Percentiles rank a stretch among this genome's conserved stretches.
Evolutionary conservation across 2,888 invertebrate species (phyloP).

Genomic region (Orchesellides sinensis): DNA sequence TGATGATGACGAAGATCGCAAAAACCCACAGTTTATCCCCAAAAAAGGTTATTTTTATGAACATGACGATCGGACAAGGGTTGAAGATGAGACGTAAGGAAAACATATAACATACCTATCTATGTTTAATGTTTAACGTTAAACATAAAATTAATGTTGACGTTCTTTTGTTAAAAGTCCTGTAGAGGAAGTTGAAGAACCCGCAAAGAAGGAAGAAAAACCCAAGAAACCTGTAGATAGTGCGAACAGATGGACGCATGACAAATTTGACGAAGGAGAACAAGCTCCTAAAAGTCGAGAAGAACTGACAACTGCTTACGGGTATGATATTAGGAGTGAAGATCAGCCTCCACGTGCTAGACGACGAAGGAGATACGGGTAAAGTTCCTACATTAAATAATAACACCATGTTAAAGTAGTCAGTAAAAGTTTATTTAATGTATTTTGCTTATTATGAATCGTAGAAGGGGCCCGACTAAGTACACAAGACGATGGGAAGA

Average conservation of each 20-base stretch:
- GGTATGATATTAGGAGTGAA: conserved; percentile 96
- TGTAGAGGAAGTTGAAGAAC: conserved; percentile 58
- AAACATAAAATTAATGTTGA: not conserved
- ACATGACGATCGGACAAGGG: conserved; percentile 93
- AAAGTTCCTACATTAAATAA: conserved; percentile 75
- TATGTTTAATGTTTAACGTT: too few species aligned
- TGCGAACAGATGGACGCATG: conserved; percentile 88
- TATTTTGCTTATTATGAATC: not conserved
- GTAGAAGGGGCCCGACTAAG: conserved; percentile 91
- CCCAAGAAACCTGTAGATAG: conserved; percentile 80
- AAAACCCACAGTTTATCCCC: conserved; percentile 98
- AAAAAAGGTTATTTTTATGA: conserved; percentile 97
- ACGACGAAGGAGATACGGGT: conserved; percentile 92
- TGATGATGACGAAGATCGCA: conserved; percentile 95
- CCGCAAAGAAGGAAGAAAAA: conserved; percentile 76
- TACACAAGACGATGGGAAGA: conserved; percentile 96
- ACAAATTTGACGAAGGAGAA: conserved; percentile 87
- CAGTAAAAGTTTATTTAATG: not conserved
- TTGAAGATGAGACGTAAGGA: conserved; percentile 80
- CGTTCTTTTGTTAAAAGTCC: conserved; percentile 16
- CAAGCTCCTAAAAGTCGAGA: conserved; percentile 92
- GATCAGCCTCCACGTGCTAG: conserved; percentile 93
- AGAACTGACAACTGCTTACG: conserved; percentile 91
- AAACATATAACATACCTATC: conserved; percentile 2
- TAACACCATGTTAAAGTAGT: not conserved